phyloP scores from a whole-genome alignment of 2,797 vertebrate species.

The Huso huso region DNA sequence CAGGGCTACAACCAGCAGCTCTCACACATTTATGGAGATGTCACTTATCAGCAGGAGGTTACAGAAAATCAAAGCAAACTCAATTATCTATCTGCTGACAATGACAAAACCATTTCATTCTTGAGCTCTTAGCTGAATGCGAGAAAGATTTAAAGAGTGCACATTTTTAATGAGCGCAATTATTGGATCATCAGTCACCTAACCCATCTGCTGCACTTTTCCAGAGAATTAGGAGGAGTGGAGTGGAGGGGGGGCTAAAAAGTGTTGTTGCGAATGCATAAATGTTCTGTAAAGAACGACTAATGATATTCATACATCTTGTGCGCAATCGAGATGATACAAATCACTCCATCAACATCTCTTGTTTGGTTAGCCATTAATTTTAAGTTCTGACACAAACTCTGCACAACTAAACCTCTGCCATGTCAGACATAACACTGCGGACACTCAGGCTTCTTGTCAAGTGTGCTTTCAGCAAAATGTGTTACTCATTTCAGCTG shows the following conservation, averaged over 20 bases:
- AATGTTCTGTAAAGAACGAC: slow-evolving; percentile 43
- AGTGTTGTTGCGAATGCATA: slow-evolving; percentile 40
- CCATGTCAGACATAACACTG: too few relatives aligned
- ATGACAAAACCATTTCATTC: slow-evolving; percentile 53
- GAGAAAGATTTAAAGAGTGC: slow-evolving; percentile 53
- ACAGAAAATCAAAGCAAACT: slow-evolving; percentile 55
- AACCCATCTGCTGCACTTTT: slow-evolving; percentile 53
- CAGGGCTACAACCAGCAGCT: slow-evolving; percentile 31
- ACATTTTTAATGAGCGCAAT: slow-evolving; percentile 62
- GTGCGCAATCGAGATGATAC: background rate
- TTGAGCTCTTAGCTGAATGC: slow-evolving; percentile 45
- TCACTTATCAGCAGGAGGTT: slow-evolving; percentile 37
- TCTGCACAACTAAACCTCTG: too few relatives aligned
- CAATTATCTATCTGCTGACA: slow-evolving; percentile 57
- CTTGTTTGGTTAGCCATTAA: too few relatives aligned
- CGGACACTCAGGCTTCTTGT: too few relatives aligned
- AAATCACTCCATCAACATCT: too few relatives aligned
- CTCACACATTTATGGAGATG: slow-evolving; percentile 32
- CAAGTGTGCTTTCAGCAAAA: too few relatives aligned
- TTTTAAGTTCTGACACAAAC: too few relatives aligned
- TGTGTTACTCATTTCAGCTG: too few relatives aligned
- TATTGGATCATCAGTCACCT: slow-evolving; percentile 63
- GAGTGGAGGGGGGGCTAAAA: slow-evolving; percentile 30
- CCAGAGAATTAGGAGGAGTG: slow-evolving; percentile 23
- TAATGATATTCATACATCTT: slow-evolving; percentile 44